Conservation (phyloP, 2,888 invertebrate genomes). For the Spodoptera exigua region DNA sequence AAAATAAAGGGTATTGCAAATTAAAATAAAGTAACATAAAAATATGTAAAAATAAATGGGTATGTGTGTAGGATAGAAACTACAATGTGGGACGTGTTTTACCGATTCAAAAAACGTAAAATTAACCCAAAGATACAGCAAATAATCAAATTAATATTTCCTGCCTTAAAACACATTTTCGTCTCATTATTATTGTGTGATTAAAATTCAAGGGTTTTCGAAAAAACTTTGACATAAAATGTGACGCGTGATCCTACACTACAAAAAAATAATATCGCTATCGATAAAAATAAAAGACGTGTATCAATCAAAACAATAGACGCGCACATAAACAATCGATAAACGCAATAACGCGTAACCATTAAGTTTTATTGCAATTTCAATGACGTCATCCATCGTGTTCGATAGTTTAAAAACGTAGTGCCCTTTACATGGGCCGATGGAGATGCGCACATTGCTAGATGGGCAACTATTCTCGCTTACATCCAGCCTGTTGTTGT, state of each 20-base stretch:
- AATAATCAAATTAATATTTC: too few relatives aligned
- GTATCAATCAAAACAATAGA: constrained; percentile 32
- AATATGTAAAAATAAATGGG: background rate
- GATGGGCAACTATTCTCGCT: too few relatives aligned
- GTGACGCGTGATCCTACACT: constrained; percentile 26
- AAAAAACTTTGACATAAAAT: background rate
- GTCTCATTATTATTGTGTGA: too few relatives aligned
- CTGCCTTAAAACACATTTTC: too few relatives aligned
- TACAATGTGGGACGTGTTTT: background rate
- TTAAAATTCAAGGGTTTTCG: too few relatives aligned
- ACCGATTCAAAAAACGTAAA: too few relatives aligned
- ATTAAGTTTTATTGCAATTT: constrained; percentile 45
- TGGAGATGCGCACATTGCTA: too few relatives aligned
- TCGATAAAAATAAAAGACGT: constrained; percentile 34
- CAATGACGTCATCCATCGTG: constrained; percentile 34
- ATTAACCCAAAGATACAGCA: too few relatives aligned
- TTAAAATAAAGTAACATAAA: constrained; percentile 1
- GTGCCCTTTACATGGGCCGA: background rate
- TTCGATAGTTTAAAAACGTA: background rate
- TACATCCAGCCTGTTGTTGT: too few relatives aligned
- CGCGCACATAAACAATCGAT: constrained; percentile 25
- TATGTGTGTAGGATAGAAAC: too few relatives aligned
- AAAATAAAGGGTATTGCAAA: constrained; percentile 28
- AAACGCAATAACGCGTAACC: constrained; percentile 34
- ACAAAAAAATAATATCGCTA: constrained; percentile 15